Evolutionary conservation across 1,140 invertebrate species (phyloP).

Genomic region (Nephila pilipes): DNA sequence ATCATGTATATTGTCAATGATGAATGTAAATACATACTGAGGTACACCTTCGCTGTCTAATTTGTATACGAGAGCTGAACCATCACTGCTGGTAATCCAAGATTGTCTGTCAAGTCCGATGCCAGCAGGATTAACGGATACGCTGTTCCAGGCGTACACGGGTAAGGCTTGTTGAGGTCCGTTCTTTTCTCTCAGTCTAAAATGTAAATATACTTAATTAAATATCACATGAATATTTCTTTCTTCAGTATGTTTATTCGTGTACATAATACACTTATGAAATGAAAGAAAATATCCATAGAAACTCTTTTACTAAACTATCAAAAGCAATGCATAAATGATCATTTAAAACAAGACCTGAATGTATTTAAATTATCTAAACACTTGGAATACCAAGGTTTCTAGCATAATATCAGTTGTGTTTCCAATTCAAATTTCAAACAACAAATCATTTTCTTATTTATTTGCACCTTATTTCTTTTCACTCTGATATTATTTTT

Average conservation of each 20-base stretch:
- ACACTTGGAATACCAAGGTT: no score
- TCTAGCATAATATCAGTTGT: no score
- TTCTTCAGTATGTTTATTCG: background rate
- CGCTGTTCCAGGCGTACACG: slow-evolving; percentile 79
- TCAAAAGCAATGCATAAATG: background rate
- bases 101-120: slow-evolving; percentile 78
- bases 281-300: background rate
- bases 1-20: no score
- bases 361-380: no score
- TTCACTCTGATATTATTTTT: no score
- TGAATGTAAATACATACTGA: slow-evolving; percentile 60
- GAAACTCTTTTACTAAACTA: background rate
- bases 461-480: no score
- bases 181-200: slow-evolving; percentile 56
- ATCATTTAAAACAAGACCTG: no score
- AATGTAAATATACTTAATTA: background rate
- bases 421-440: no score
- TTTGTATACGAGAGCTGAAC: slow-evolving; percentile 76
- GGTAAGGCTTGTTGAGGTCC: slow-evolving; percentile 71
- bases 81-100: slow-evolving; percentile 78
- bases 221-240: no score
- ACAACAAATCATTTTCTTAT: no score
- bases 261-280: background rate
- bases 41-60: slow-evolving; percentile 79
- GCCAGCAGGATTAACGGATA: slow-evolving; percentile 79